A percentile compares a stretch with the other conserved stretches of the same genome.
Evolutionary conservation across 2,113 vertebrate species (phyloP).

Genomic region (Saguinus midas): DNA sequence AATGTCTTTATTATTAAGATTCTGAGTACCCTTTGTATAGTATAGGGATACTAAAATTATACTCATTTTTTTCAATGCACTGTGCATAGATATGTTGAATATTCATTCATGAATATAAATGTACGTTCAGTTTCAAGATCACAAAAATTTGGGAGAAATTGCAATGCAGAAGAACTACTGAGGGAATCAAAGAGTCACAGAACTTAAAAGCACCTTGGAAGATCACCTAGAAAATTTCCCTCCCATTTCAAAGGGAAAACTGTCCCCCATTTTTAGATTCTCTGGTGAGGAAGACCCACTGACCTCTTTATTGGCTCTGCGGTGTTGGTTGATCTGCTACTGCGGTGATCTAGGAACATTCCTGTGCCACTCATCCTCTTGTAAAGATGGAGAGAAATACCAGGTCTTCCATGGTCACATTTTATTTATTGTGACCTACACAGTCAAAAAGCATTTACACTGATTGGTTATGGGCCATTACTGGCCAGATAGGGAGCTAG

Average conservation of each 20-base stretch:
- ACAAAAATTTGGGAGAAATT: slow-evolving; percentile 28
- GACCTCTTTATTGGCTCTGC: background rate
- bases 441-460: background rate
- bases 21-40: slow-evolving; percentile 30
- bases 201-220: slow-evolving; percentile 24
- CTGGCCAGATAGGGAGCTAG: background rate
- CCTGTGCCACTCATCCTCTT: background rate
- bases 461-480: background rate
- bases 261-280: background rate
- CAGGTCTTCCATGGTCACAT: background rate
- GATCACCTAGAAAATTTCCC: background rate
- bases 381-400: background rate
- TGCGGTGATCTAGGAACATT: background rate
- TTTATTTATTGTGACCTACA: slow-evolving; percentile 8
- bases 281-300: background rate
- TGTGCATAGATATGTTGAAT: background rate
- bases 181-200: background rate
- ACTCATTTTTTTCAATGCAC: slow-evolving; percentile 1
- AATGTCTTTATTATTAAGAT: slow-evolving; percentile 37
- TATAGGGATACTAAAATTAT: slow-evolving; percentile 41
- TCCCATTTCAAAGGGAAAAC: background rate
- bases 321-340: background rate
- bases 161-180: slow-evolving; percentile 25
- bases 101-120: slow-evolving; percentile 45
- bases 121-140: slow-evolving; percentile 35